A percentile compares a stretch with the other conserved stretches of the same genome.
Conservation (phyloP, 2,113 vertebrate species). For the Toxotes chatareus region DNA sequence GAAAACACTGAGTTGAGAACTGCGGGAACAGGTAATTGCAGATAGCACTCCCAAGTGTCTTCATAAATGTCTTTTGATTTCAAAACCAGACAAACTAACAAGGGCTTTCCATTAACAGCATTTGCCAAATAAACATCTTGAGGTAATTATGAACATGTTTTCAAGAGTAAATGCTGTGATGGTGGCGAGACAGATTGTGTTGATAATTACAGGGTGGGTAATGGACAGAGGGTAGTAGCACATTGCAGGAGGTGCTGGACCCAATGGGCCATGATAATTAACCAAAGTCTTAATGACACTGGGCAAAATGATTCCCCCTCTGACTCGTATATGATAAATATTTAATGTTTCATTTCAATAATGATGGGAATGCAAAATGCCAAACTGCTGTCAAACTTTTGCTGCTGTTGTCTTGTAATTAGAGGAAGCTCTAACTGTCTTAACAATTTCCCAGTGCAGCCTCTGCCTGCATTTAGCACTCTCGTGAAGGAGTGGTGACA, state of each 20-base stretch:
- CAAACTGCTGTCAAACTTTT: conserved; percentile 69
- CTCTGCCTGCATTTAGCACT: conserved; percentile 59
- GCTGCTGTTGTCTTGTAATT: conserved; percentile 64
- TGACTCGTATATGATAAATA: conserved; percentile 77
- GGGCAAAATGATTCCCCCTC: conserved; percentile 71
- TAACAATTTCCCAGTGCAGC: conserved; percentile 56
- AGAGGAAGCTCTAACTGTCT: conserved; percentile 54
- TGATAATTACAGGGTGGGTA: conserved; percentile 71
- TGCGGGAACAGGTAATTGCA: conserved; percentile 46
- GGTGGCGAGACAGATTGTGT: conserved; percentile 51
- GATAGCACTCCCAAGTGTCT: conserved; percentile 35
- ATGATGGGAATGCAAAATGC: conserved; percentile 75
- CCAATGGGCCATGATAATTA: conserved; percentile 83
- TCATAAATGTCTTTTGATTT: conserved; percentile 58
- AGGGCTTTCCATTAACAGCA: conserved; percentile 50
- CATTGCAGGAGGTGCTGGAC: conserved; percentile 69
- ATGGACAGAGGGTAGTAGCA: conserved; percentile 66
- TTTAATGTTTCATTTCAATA: conserved; percentile 83
- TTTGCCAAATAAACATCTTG: conserved; percentile 70
- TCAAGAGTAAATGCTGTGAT: conserved; percentile 56
- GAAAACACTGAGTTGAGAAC: conserved; percentile 8
- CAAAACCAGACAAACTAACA: conserved; percentile 43
- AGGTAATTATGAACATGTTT: conserved; percentile 74
- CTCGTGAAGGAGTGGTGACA: conserved; percentile 49
- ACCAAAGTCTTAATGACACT: conserved; percentile 81